phyloP scores from a whole-genome alignment of 2,797 vertebrate genomes.

The Poeciliopsis turneri region DNA sequence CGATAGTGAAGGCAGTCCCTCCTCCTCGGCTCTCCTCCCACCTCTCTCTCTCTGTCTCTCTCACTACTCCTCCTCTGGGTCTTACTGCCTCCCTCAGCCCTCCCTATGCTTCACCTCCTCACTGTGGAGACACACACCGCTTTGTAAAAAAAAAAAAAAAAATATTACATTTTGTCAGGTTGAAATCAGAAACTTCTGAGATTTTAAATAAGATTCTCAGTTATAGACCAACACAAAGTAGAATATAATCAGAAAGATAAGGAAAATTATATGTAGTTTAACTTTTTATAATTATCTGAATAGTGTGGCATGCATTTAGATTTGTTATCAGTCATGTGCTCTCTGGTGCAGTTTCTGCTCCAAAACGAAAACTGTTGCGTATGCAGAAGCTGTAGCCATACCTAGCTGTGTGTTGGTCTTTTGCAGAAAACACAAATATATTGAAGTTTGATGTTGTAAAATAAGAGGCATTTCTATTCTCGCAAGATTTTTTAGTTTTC shows the following conservation, averaged over 20 bases:
- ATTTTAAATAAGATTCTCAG: background rate
- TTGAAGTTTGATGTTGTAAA: background rate
- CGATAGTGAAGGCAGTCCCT: constrained; percentile 62
- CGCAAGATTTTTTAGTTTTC: background rate
- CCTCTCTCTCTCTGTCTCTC: constrained; percentile 38
- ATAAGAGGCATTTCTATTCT: background rate
- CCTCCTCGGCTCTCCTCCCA: constrained; percentile 60
- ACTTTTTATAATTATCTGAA: background rate
- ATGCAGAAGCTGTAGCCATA: too few relatives aligned
- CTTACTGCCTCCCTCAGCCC: constrained; percentile 63
- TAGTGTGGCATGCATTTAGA: background rate
- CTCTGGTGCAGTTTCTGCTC: too few relatives aligned
- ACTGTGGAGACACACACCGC: constrained; percentile 3
- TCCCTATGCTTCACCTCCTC: constrained; percentile 29
- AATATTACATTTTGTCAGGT: background rate
- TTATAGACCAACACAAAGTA: background rate
- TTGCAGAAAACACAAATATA: background rate
- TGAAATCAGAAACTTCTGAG: background rate
- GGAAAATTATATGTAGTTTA: background rate
- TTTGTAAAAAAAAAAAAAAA: background rate
- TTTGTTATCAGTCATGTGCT: background rate
- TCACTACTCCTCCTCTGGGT: constrained; percentile 70
- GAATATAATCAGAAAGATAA: background rate
- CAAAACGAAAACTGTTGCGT: too few relatives aligned
- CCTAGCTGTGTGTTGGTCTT: background rate